Evolutionary conservation across 2,888 invertebrate species (phyloP).

Genomic region (Galerucella nymphaeae): DNA sequence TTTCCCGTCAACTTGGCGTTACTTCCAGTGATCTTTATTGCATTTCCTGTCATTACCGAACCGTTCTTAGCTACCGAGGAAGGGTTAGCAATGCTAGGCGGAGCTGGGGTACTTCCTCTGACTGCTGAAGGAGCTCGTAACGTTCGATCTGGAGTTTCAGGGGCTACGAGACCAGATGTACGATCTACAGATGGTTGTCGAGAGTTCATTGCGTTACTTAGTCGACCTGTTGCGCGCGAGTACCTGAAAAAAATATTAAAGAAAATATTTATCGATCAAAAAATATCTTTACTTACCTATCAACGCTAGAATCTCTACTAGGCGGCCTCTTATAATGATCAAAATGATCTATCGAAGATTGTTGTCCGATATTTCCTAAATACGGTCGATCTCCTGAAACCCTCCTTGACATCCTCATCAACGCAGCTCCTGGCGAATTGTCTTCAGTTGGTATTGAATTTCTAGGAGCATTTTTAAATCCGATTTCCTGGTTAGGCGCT

Average conservation of each 20-base stretch:
- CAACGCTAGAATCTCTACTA: constrained; percentile 87
- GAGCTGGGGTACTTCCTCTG: constrained; percentile 68
- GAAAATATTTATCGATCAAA: background rate
- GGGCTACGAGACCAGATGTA: constrained; percentile 48
- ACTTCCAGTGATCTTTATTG: constrained; percentile 21
- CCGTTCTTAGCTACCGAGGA: constrained; percentile 70
- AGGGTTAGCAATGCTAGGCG: constrained; percentile 37
- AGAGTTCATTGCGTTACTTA: constrained; percentile 70
- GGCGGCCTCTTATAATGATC: constrained; percentile 95
- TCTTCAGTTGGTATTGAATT: constrained; percentile 48
- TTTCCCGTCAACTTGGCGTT: constrained; percentile 19
- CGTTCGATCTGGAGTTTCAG: constrained; percentile 66
- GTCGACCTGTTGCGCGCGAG: constrained; percentile 74
- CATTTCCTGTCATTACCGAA: constrained; percentile 71
- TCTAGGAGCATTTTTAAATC: constrained; percentile 42
- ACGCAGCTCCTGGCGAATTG: constrained; percentile 52
- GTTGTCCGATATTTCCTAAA: constrained; percentile 64
- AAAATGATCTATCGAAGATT: constrained; percentile 88
- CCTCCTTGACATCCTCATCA: constrained; percentile 68
- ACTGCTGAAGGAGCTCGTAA: constrained; percentile 69
- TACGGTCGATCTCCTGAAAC: constrained; percentile 66
- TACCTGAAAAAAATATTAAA: constrained; percentile 66
- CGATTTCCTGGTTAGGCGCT: constrained; percentile 39
- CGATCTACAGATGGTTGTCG: constrained; percentile 85
- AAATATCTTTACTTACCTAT: constrained; percentile 60